Evolutionary conservation across 1,140 invertebrate genomes (phyloP).

Genomic region (Centruroides sculpturatus): DNA sequence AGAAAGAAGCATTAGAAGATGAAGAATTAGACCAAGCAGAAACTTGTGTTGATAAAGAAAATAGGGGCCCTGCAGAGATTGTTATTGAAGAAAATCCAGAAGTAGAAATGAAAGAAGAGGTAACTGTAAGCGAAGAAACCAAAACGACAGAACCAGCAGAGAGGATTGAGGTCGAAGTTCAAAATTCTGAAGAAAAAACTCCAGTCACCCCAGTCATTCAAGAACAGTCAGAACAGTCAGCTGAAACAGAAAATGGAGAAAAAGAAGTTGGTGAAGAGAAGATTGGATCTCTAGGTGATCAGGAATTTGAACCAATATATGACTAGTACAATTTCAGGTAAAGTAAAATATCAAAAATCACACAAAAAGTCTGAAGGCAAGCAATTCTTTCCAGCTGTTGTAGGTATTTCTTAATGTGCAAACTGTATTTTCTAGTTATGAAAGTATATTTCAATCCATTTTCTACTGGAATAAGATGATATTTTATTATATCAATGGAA

Average conservation of each 20-base stretch:
- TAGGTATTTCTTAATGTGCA: too few species aligned
- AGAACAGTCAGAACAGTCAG: background rate
- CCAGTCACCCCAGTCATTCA: background rate
- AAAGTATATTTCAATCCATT: too few species aligned
- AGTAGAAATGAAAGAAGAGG: constrained; percentile 1
- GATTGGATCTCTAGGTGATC: constrained; percentile 11
- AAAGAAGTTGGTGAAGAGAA: background rate
- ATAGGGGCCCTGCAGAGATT: background rate
- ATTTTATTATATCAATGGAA: too few species aligned
- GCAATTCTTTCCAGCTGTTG: too few species aligned
- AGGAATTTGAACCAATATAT: constrained; percentile 22
- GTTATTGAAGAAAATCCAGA: background rate
- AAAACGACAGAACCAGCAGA: too few species aligned
- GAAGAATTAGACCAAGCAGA: too few species aligned
- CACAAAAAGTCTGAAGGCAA: too few species aligned
- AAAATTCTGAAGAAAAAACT: constrained; percentile 13
- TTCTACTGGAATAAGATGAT: too few species aligned
- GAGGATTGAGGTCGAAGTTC: constrained; percentile 17
- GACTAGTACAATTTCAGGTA: constrained; percentile 5
- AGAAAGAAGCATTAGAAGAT: constrained; percentile 18
- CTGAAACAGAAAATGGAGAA: background rate
- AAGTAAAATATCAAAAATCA: too few species aligned
- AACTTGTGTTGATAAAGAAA: constrained; percentile 15
- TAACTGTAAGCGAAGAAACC: background rate
- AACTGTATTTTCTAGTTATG: too few species aligned